A percentile compares a stretch with the other conserved stretches of the same genome.
Conservation (phyloP, 2,113 vertebrate species). For the Monarcha castaneiventris region DNA sequence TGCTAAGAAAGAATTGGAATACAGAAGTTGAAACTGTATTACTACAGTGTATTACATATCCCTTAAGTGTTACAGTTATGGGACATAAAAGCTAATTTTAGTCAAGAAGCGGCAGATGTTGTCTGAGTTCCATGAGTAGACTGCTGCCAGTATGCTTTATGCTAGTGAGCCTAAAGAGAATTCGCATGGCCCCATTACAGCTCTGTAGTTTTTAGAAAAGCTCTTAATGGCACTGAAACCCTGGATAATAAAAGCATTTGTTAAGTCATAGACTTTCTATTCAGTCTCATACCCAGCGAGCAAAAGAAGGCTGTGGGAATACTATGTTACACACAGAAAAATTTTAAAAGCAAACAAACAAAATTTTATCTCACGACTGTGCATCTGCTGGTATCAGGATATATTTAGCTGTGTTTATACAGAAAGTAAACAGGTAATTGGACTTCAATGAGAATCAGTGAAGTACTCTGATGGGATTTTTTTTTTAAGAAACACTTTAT, state of each 20-base stretch:
- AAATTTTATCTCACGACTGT: neutral
- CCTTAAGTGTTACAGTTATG: neutral
- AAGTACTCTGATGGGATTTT: neutral
- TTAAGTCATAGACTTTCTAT: conserved; percentile 25
- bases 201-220: neutral
- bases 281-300: neutral
- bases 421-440: conserved; percentile 25
- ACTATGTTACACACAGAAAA: conserved; percentile 25
- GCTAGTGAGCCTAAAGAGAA: neutral
- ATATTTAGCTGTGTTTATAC: conserved; percentile 19
- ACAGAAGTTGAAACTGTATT: neutral
- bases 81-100: conserved; percentile 8
- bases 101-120: neutral
- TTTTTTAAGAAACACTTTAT: neutral
- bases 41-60: neutral
- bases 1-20: neutral
- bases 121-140: neutral
- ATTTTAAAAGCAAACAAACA: conserved; percentile 40
- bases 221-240: conserved; percentile 25
- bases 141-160: neutral
- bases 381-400: neutral
- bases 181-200: conserved; percentile 17
- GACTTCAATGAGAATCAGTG: neutral
- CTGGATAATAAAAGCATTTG: conserved; percentile 41
- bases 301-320: conserved; percentile 44